Percentiles rank a stretch among this genome's conserved stretches.
phyloP scores from a whole-genome alignment of 2,888 invertebrate genomes.

The Linnaemya vulpina region DNA sequence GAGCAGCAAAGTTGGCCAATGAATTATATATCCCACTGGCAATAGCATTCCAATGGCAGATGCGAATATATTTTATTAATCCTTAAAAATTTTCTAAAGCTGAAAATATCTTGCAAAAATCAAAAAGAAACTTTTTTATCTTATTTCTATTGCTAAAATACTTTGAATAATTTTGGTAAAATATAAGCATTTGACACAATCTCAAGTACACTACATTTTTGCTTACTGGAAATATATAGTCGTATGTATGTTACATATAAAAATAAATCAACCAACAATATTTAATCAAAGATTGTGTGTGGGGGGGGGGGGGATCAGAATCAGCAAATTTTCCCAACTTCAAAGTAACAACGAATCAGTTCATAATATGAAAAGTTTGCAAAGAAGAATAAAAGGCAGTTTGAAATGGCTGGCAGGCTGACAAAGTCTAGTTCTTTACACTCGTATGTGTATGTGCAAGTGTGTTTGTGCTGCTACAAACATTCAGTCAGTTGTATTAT shows the following conservation, averaged over 20 bases:
- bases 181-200: conserved; percentile 50
- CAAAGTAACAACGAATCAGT: background rate
- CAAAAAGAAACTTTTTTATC: background rate
- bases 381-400: conserved; percentile 19
- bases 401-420: conserved; percentile 42
- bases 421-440: background rate
- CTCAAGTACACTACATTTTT: background rate
- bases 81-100: background rate
- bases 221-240: background rate
- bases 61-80: too few relatives aligned
- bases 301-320: conserved; percentile 48
- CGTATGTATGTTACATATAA: too few relatives aligned
- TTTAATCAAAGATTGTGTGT: conserved; percentile 40
- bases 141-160: conserved; percentile 34
- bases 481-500: conserved; percentile 3
- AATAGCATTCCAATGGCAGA: too few relatives aligned
- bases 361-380: conserved; percentile 11
- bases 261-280: conserved; percentile 11
- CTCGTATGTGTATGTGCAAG: too few relatives aligned
- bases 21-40: too few relatives aligned
- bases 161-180: conserved; percentile 40
- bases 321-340: conserved; percentile 29
- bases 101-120: background rate
- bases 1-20: too few relatives aligned
- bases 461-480: background rate